Conservation (phyloP, 2,888 invertebrate species). For the Parelbella ahira region DNA sequence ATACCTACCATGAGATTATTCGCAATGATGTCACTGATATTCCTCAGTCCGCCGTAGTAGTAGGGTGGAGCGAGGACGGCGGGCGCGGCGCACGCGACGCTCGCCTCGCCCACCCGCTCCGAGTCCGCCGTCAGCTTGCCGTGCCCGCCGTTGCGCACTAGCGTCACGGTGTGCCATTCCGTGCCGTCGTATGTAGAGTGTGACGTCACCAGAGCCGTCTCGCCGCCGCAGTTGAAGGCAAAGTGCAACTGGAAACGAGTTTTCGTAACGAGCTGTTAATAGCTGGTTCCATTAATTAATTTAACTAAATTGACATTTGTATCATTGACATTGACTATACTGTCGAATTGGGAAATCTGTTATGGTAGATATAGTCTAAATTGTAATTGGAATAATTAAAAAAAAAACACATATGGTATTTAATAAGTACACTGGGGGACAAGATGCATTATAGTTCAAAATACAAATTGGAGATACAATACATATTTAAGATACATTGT, state of each 20-base stretch:
- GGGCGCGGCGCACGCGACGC: slow-evolving; percentile 61
- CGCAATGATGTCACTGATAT: slow-evolving; percentile 52
- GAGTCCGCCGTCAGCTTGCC: slow-evolving; percentile 86
- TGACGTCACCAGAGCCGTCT: slow-evolving; percentile 81
- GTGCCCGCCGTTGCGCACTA: slow-evolving; percentile 82
- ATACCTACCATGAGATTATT: slow-evolving; percentile 48
- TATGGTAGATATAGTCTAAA: no score
- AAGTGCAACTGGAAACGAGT: slow-evolving; percentile 81
- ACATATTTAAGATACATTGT: no score
- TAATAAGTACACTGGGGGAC: no score
- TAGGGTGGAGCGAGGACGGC: slow-evolving; percentile 85
- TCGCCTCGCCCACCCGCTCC: slow-evolving; percentile 72
- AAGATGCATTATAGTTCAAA: no score
- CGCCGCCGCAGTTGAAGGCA: slow-evolving; percentile 86
- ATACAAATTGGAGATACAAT: no score
- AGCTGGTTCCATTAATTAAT: no score
- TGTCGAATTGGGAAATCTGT: no score
- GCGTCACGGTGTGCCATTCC: slow-evolving; percentile 88
- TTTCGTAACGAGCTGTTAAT: no score
- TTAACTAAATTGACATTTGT: no score
- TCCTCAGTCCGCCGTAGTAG: slow-evolving; percentile 89
- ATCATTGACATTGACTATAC: no score
- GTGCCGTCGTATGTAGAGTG: slow-evolving; percentile 84
- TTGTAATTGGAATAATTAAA: no score
- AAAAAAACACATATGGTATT: no score